Evolutionary conservation across 2,888 invertebrate species (phyloP), one percentile per base, ranked within the genome.

Genomic region (Cynaeus angustus): DNA sequence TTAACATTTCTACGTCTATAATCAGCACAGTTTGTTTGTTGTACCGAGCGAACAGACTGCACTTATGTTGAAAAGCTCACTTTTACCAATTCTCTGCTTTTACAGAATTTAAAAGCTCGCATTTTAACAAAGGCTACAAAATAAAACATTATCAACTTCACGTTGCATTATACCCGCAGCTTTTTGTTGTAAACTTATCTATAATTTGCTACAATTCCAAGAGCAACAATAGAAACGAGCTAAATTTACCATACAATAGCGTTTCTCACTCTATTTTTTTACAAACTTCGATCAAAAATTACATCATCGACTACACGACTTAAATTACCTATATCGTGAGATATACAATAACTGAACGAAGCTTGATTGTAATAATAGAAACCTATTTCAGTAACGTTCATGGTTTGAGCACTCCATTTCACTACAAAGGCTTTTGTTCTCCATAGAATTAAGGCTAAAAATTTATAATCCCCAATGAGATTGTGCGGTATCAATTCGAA

Each of bases 401-500:
- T 33, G 33, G 33, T 33, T 33, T 7, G 9, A 33, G 9, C n/a
- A 41, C 41, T 41, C 41, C 10, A 41, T 12, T 41, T 12, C n/a
- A 6, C 12, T 6, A 41, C 41, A 41, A 41, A 41, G n/a, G 41
- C 12, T n/a, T 41, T 41, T 41, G 41, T 41, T 41, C 41, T 6
- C 10, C 2, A 41, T 41, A 13, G 10, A 41, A n/a, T 13, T n/a
- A 3, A 13, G 10, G 2, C 3, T 41, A 41, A 41, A n/a, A 41
- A 41, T 12, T 41, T 41, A 4, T 9, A 33, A 33, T 9, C n/a
- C 33, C 9, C 33, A 33, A 4, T 6, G 7, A n/a, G n/a, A n/a
- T n/a, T n/a, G n/a, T n/a, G n/a, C n/a, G 21, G 21, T 21, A 21
- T 21, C 21, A 21, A 21, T 41, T 41, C 41, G 12, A n/a, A 41